Base-by-base conservation (phyloP, 2,797 vertebrate genomes). In the Parambassis ranga region DNA sequence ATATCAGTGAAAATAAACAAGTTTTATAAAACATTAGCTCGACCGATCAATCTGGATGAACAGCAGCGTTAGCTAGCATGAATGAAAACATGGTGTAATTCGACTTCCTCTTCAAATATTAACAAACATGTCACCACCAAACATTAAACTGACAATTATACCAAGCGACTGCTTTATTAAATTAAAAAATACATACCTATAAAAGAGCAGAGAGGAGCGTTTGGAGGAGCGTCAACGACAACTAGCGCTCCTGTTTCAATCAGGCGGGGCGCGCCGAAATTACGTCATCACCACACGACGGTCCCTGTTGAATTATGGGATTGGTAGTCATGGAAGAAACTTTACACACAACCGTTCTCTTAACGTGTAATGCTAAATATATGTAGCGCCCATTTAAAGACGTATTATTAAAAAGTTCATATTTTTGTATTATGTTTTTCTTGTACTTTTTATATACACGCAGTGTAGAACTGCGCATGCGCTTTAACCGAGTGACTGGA, bases 391-490 rank as follows among this genome's bases (percentile, higher is more conserved):
- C n/a, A n/a, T n/a, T n/a, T n/a, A n/a, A n/a, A n/a, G n/a, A n/a
- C n/a, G n/a, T n/a, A n/a, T n/a, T n/a, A n/a, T n/a, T n/a, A n/a
- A n/a, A n/a, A n/a, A n/a, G n/a, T n/a, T n/a, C n/a, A n/a, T n/a
- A n/a, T n/a, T n/a, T n/a, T n/a, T n/a, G n/a, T n/a, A n/a, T n/a
- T n/a, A n/a, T n/a, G n/a, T n/a, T n/a, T n/a, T n/a, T n/a, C n/a
- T n/a, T n/a, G n/a, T n/a, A n/a, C n/a, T n/a, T n/a, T n/a, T n/a
- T n/a, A n/a, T n/a, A n/a, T n/a, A n/a, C n/a, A n/a, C n/a, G n/a
- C n/a, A n/a, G n/a, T n/a, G n/a, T n/a, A n/a, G n/a, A n/a, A n/a
- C 1, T 51, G 22, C 65, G 55, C 72, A 50, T 50, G 65, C 44
- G 43, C 15, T 0, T 2, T n/a, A n/a, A n/a, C n/a, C n/a, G n/a